Evolutionary conservation across 2,888 invertebrate species (phyloP).

Genomic region (Lasioglossum villosulum): DNA sequence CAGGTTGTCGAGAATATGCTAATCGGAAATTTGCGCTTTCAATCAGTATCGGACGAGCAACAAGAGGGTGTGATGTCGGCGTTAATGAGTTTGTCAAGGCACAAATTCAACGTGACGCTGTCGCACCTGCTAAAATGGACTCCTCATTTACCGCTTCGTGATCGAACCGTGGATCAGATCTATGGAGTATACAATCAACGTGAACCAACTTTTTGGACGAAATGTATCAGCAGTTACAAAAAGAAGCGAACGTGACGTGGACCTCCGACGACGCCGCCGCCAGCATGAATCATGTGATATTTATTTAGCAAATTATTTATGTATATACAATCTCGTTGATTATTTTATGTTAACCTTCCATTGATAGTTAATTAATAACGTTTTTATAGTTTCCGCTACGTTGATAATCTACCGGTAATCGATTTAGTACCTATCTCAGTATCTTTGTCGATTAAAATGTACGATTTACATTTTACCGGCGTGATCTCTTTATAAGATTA

Average conservation of each 20-base stretch:
- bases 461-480: not conserved
- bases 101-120: slow-evolving; percentile 67
- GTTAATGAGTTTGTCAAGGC: slow-evolving; percentile 75
- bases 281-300: slow-evolving; percentile 31
- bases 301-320: slow-evolving; percentile 23
- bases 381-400: not conserved
- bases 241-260: slow-evolving; percentile 5
- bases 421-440: not conserved
- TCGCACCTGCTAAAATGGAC: slow-evolving; percentile 75
- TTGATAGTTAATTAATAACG: not conserved
- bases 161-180: slow-evolving; percentile 70
- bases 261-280: not conserved
- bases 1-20: not conserved
- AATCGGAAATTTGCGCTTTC: slow-evolving; percentile 4
- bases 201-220: slow-evolving; percentile 67
- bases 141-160: slow-evolving; percentile 65
- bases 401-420: not conserved
- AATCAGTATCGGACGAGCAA: slow-evolving; percentile 73
- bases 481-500: not conserved
- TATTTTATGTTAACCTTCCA: not conserved
- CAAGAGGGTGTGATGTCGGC: slow-evolving; percentile 79
- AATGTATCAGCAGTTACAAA: slow-evolving; percentile 53
- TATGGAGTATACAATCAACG: slow-evolving; percentile 67
- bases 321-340: slow-evolving; percentile 4
- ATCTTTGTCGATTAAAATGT: not conserved